Evolutionary conservation across 2,113 vertebrate species (phyloP).

Genomic region (Pelecanus crispus): DNA sequence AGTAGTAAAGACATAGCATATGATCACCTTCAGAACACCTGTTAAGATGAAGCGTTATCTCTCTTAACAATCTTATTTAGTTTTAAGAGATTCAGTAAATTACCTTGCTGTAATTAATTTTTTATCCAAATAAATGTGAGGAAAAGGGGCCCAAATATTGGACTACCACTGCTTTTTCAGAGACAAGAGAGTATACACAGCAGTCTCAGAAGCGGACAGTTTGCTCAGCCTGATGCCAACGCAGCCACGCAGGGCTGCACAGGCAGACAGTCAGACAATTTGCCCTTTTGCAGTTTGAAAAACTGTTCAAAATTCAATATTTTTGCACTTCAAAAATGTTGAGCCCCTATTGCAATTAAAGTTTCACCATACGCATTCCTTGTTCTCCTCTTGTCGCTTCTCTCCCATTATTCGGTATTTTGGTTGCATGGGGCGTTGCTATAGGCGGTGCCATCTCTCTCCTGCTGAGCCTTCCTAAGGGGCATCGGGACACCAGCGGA

Average conservation of each 20-base stretch:
- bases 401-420: background rate
- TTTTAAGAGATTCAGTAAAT: constrained; percentile 8
- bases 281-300: too few species aligned
- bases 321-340: too few species aligned
- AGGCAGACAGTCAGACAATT: background rate
- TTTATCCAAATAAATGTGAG: background rate
- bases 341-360: background rate
- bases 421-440: background rate
- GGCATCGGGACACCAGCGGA: background rate
- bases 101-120: constrained; percentile 7
- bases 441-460: rapidly evolving
- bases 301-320: background rate
- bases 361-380: too few species aligned
- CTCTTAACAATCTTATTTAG: background rate
- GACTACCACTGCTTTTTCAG: background rate
- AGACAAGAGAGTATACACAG: rapidly evolving
- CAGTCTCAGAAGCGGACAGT: rapidly evolving
- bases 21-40: constrained; percentile 34
- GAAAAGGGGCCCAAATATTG: background rate
- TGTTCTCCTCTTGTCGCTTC: background rate
- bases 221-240: too few species aligned
- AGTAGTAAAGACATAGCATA: background rate
- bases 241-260: background rate
- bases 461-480: background rate
- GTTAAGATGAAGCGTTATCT: constrained; percentile 22